Percentiles rank a stretch among this genome's conserved stretches.
Evolutionary conservation across 2,888 invertebrate genomes (phyloP).

Genomic region (Perdita meconis): DNA sequence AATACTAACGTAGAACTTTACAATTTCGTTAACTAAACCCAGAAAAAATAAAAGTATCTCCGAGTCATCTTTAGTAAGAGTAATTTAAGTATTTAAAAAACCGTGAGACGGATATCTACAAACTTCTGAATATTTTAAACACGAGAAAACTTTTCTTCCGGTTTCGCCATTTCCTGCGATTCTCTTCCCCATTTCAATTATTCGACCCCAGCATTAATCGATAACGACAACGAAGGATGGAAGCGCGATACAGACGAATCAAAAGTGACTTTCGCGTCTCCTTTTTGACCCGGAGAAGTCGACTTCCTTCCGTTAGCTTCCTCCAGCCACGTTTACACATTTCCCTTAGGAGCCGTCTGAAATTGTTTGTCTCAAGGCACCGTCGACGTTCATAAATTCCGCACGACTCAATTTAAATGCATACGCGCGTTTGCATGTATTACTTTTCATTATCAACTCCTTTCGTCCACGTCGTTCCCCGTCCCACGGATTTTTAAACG

Average conservation of each 20-base stretch:
- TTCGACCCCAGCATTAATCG: neutral
- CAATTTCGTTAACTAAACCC: too few species aligned
- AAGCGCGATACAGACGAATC: neutral
- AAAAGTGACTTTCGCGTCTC: conserved; percentile 3
- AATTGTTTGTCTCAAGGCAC: conserved; percentile 17
- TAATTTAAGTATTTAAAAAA: too few species aligned
- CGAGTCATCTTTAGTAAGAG: too few species aligned
- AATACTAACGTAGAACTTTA: too few species aligned
- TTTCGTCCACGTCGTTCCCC: neutral
- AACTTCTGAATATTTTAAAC: too few species aligned
- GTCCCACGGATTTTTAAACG: neutral
- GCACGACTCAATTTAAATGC: conserved; percentile 34
- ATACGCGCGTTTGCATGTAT: conserved; percentile 8
- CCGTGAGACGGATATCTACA: too few species aligned
- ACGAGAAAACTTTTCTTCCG: neutral
- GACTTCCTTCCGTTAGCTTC: neutral
- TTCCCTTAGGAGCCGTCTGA: conserved; percentile 5
- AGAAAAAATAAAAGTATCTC: too few species aligned
- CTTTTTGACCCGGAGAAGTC: neutral
- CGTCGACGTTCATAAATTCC: conserved; percentile 23
- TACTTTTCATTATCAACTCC: conserved; percentile 14
- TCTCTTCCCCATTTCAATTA: neutral
- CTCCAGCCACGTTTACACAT: conserved; percentile 4
- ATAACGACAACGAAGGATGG: neutral
- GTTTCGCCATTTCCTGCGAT: neutral